Evolutionary conservation across 2,888 invertebrate genomes (phyloP).

Genomic region (Syrphus vitripennis): DNA sequence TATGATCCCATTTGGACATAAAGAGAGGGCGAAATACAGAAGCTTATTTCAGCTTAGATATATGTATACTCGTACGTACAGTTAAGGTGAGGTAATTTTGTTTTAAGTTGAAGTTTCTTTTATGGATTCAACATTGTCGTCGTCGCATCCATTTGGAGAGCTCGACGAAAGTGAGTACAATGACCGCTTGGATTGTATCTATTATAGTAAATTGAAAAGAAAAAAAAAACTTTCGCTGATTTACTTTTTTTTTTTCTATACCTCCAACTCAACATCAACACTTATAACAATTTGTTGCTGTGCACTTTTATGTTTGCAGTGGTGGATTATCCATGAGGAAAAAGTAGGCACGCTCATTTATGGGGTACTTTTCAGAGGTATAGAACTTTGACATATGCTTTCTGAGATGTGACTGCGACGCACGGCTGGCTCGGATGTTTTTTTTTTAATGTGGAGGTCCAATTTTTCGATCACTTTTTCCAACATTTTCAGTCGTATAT

Average conservation of each 20-base stretch:
- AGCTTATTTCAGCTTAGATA: constrained; percentile 32
- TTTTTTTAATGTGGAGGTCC: no score
- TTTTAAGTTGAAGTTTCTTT: constrained; percentile 7
- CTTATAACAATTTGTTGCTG: constrained; percentile 28
- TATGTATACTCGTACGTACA: background rate
- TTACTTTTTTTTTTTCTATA: background rate
- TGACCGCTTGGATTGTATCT: constrained; percentile 44
- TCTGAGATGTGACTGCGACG: no score
- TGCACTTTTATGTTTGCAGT: constrained; percentile 52
- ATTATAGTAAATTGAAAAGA: constrained; percentile 24
- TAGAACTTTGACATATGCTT: no score
- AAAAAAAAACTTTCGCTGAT: constrained; percentile 59
- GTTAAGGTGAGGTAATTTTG: constrained; percentile 34
- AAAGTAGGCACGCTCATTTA: no score
- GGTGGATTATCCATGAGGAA: background rate
- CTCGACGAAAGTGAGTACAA: constrained; percentile 39
- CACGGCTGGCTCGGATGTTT: no score
- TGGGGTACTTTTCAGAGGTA: no score
- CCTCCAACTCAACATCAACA: background rate
- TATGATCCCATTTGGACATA: constrained; percentile 30
- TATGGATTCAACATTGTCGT: background rate
- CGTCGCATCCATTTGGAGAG: constrained; percentile 13
- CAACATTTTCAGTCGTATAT: no score
- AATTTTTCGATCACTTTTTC: no score
- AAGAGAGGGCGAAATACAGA: constrained; percentile 3